Evolutionary conservation across 2,797 vertebrate species (phyloP).

Genomic region (Gephyroberyx darwinii): DNA sequence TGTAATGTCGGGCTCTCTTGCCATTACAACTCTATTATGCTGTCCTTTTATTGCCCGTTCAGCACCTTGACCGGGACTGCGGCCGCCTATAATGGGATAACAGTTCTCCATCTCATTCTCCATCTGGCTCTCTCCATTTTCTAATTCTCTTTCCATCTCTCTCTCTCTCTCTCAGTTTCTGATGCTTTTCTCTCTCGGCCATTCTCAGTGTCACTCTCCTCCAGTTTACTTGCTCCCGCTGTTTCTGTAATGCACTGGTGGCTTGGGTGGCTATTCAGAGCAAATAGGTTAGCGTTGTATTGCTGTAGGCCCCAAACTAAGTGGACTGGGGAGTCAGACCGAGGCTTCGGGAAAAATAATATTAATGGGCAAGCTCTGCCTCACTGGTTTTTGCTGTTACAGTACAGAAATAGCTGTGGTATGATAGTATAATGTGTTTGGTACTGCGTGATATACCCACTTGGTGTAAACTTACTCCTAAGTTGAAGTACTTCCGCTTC

Average conservation of each 20-base stretch:
- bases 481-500: neutral
- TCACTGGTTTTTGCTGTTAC: conserved; percentile 28
- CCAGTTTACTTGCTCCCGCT: conserved; percentile 39
- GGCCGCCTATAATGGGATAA: conserved; percentile 39
- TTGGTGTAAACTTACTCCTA: conserved; percentile 7
- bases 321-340: conserved; percentile 30
- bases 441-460: conserved; percentile 20
- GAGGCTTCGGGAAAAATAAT: conserved; percentile 27
- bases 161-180: neutral
- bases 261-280: conserved; percentile 54
- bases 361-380: conserved; percentile 35
- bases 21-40: conserved; percentile 45
- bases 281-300: conserved; percentile 56
- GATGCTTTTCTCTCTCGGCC: conserved; percentile 24
- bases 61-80: conserved; percentile 41
- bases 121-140: conserved; percentile 10
- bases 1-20: conserved; percentile 35
- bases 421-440: conserved; percentile 24
- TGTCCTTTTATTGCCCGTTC: conserved; percentile 51
- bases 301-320: conserved; percentile 47
- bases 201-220: conserved; percentile 29
- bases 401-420: conserved; percentile 21
- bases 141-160: conserved; percentile 29
- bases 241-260: conserved; percentile 56
- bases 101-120: conserved; percentile 40